Base-by-base conservation (phyloP, 2,888 invertebrate genomes). In the Cotesia congregata region DNA sequence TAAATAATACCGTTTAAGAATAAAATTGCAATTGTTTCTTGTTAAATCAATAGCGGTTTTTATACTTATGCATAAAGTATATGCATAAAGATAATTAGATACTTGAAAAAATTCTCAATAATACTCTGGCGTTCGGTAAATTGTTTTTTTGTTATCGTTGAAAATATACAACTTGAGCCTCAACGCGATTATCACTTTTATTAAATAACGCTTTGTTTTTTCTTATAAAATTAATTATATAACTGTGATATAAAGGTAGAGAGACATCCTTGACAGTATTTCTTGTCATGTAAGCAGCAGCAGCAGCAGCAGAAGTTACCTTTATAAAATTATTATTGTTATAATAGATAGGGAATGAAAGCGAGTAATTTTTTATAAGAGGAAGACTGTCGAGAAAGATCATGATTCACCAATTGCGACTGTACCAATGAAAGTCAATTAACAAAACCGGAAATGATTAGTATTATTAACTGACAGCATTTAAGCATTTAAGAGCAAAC, bases 401-500 rank as follows among this genome's bases (percentile, higher is more conserved):
- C 50, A 50, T 50, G 50, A 50, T 50, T 50, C 50, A 50, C 12
- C 50, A 12, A 50, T 50, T 12, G n/a, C n/a, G 12, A 50, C 7
- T 50, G 12, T 50, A 9, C 50, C 50, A 50, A 50, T 50, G 64
- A 17, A 62, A 64, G 62, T 72, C 17, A 72, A 72, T 38, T 70
- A 59, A 65, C 72, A 72, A 72, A 72, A 64, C 62, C 72, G 20
- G 50, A 62, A 72, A 72, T 72, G 41, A 40, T 72, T 62, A 72
- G 20, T 72, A 41, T 62, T 20, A 40, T 62, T 72, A 41, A 50
- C 50, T 12, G 12, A 50, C 50, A 12, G 50, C 50, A 20, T 64
- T 64, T 0, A 64, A 60, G 17, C 5, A 60, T 60, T 60, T 15
- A 60, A 60, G 12, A 30, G 30, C 30, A 50, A 50, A 50, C 50